These are phyloP conservation scores for Melinopterus prodromus DNA, from an alignment of 2,888 invertebrate genomes.

Conservation along the genomic window DNA sequence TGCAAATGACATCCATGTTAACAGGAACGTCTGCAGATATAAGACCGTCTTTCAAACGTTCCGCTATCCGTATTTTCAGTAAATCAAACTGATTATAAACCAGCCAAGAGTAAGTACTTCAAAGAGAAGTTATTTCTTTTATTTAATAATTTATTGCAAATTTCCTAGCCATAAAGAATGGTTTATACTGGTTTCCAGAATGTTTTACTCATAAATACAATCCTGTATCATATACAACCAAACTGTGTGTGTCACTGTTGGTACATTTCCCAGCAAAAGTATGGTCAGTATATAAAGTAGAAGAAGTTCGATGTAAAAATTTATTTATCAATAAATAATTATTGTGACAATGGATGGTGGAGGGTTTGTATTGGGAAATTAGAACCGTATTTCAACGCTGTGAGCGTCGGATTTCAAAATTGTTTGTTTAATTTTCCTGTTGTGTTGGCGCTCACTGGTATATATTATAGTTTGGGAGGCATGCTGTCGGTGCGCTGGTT, in stretches of 20 bases:
- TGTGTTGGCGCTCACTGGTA: neutral
- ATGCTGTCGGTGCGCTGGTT: neutral
- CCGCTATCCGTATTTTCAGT: neutral
- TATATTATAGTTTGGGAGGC: neutral
- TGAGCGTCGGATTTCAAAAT: neutral
- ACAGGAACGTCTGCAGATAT: neutral
- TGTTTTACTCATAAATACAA: no score
- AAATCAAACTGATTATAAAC: neutral
- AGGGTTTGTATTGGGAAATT: neutral
- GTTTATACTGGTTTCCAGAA: no score
- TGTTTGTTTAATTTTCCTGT: neutral
- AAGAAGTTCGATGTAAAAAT: neutral
- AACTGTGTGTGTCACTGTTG: no score
- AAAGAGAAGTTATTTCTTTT: no score
- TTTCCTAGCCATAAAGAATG: no score
- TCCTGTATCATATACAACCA: no score
- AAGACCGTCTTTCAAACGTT: neutral
- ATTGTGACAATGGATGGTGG: neutral
- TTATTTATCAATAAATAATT: neutral
- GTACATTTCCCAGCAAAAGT: no score
- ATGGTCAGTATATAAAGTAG: no score
- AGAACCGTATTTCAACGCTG: neutral
- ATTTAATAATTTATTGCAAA: no score
- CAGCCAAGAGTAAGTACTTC: neutral
- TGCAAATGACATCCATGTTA: neutral